Percentiles rank a stretch among this genome's conserved stretches.
Conservation (phyloP, 2,888 invertebrate species). For the Trisateles emortualis region DNA sequence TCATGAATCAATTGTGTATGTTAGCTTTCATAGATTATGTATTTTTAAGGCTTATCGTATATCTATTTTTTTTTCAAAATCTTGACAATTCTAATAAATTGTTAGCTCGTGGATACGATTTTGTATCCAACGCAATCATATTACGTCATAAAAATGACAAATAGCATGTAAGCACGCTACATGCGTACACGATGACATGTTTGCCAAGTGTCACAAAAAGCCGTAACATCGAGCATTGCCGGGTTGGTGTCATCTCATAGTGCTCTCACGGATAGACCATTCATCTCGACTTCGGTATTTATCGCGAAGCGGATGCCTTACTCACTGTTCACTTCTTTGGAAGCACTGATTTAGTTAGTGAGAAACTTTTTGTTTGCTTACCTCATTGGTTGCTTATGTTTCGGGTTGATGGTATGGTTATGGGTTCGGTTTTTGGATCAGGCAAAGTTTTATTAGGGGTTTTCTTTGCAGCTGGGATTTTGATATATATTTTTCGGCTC, state of each 20-base stretch:
- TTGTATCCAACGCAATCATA: constrained; percentile 67
- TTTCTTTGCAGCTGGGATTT: too few species aligned
- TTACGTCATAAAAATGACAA: constrained; percentile 82
- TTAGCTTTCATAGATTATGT: too few species aligned
- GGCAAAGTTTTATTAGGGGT: too few species aligned
- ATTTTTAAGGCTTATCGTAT: too few species aligned
- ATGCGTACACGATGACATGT: constrained; percentile 63
- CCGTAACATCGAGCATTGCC: constrained; percentile 38
- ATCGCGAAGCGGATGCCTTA: constrained; percentile 73
- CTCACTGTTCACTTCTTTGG: constrained; percentile 47
- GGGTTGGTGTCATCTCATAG: constrained; percentile 66
- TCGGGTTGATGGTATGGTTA: background rate
- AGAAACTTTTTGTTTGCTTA: constrained; percentile 26
- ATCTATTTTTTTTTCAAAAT: background rate
- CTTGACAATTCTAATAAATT: constrained; percentile 43
- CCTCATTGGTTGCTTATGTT: too few species aligned
- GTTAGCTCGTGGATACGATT: constrained; percentile 38
- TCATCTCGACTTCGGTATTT: constrained; percentile 67
- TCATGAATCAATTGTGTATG: too few species aligned
- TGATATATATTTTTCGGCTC: too few species aligned
- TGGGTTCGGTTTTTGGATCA: too few species aligned
- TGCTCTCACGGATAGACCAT: constrained; percentile 76
- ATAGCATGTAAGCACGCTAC: constrained; percentile 72
- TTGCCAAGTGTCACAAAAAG: constrained; percentile 57
- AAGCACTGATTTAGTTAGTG: constrained; percentile 39